phyloP scores from a whole-genome alignment of 2,113 vertebrate species.

The Ploceus nigricollis region DNA sequence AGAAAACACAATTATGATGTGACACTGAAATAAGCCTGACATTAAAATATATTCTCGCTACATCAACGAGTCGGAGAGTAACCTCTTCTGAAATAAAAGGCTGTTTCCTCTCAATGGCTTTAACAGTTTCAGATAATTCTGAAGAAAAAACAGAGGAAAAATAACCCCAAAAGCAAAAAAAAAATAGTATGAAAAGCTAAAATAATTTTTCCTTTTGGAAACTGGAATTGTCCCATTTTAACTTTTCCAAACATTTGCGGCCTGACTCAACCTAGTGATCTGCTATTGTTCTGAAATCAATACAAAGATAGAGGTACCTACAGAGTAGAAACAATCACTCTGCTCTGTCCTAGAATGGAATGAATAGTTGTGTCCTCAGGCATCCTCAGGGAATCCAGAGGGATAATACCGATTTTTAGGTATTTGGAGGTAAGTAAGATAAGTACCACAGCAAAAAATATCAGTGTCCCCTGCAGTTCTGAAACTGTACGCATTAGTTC shows the following conservation, averaged over 20 bases:
- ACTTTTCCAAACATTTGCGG: neutral
- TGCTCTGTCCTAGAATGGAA: neutral
- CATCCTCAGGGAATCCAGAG: neutral
- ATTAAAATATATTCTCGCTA: neutral
- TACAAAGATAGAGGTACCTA: neutral
- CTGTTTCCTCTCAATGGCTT: neutral
- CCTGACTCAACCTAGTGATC: neutral
- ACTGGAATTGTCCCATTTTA: neutral
- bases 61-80: neutral
- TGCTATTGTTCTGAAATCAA: neutral
- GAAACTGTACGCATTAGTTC: neutral
- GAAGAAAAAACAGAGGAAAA: neutral
- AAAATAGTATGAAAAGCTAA: neutral
- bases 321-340: neutral
- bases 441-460: neutral
- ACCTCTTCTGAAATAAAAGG: neutral
- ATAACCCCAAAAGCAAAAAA: neutral
- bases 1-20: neutral
- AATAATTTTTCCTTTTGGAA: neutral
- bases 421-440: neutral
- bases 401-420: neutral
- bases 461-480: neutral
- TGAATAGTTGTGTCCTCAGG: neutral
- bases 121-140: neutral
- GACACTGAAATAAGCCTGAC: neutral